Evolutionary conservation across 2,113 vertebrate genomes (phyloP).

Genomic region (Melanocharis versteri): DNA sequence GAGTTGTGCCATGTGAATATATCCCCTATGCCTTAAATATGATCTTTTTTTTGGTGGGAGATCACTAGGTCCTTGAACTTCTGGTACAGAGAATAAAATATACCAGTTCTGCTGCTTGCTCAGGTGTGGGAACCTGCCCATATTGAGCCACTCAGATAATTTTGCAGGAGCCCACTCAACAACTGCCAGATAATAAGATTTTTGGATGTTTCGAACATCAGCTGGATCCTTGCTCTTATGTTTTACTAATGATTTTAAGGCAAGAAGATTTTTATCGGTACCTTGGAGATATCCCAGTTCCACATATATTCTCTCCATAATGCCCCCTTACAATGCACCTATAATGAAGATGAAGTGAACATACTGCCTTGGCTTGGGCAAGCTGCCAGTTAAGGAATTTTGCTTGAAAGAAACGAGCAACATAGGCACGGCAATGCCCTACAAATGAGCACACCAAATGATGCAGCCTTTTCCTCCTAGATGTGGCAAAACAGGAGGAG

Average conservation of each 20-base stretch:
- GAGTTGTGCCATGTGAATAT: neutral
- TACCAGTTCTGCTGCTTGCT: neutral
- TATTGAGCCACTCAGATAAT: neutral
- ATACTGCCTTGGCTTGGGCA: neutral
- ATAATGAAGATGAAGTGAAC: neutral
- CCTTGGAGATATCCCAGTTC: neutral
- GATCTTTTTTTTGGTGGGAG: neutral
- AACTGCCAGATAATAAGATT: neutral
- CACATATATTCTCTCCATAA: neutral
- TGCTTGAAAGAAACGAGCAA: constrained; percentile 33
- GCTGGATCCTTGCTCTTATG: neutral
- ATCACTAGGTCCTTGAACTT: neutral
- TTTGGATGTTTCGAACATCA: neutral
- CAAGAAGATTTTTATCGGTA: neutral
- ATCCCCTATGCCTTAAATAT: neutral
- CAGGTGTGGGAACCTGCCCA: neutral
- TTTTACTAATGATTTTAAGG: neutral
- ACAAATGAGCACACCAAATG: neutral
- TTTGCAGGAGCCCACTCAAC: neutral
- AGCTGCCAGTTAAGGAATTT: neutral
- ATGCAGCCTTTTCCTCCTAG: neutral
- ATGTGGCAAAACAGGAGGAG: neutral
- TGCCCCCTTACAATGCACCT: neutral
- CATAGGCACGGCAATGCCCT: neutral
- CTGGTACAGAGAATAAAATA: neutral